Percentiles rank a stretch among this genome's conserved stretches.
These are phyloP conservation scores for Pseudolycoriella hygida DNA, from an alignment of 2,888 invertebrate species.

Conservation along the genomic window DNA sequence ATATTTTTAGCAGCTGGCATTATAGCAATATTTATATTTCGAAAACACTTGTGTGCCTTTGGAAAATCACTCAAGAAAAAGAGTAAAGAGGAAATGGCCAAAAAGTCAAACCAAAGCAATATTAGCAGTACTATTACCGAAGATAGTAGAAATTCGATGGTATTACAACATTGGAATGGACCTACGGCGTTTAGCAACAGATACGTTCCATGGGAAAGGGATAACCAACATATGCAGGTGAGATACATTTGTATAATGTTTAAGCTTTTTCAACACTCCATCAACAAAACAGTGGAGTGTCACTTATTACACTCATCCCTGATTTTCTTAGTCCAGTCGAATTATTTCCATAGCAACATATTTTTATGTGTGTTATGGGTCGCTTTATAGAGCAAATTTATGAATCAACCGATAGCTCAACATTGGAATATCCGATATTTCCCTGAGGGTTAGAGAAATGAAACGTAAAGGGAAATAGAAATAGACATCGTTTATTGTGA, in stretches of 20 bases:
- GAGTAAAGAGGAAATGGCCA: constrained; percentile 58
- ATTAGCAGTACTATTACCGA: constrained; percentile 21
- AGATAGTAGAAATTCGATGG: constrained; percentile 31
- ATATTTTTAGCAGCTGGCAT: constrained; percentile 49
- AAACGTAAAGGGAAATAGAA: too few relatives aligned
- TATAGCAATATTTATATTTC: constrained; percentile 44
- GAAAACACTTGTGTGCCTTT: constrained; percentile 49
- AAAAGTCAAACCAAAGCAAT: constrained; percentile 29
- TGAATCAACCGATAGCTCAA: too few relatives aligned
- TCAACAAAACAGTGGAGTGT: too few relatives aligned
- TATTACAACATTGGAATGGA: constrained; percentile 64
- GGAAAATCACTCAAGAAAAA: constrained; percentile 35
- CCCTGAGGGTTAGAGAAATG: too few relatives aligned
- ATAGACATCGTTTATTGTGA: too few relatives aligned
- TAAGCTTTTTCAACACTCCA: not conserved
- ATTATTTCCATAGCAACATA: too few relatives aligned
- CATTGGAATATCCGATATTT: too few relatives aligned
- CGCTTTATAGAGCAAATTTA: too few relatives aligned
- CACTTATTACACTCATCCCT: too few relatives aligned
- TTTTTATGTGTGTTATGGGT: too few relatives aligned
- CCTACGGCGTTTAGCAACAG: constrained; percentile 64
- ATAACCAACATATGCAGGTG: constrained; percentile 25
- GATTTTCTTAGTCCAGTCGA: too few relatives aligned
- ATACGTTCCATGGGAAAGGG: constrained; percentile 65
- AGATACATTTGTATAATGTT: not conserved